Evolutionary conservation across 2,113 vertebrate species (phyloP), one percentile per base, ranked within the genome.

Genomic region (Fregata magnificens): DNA sequence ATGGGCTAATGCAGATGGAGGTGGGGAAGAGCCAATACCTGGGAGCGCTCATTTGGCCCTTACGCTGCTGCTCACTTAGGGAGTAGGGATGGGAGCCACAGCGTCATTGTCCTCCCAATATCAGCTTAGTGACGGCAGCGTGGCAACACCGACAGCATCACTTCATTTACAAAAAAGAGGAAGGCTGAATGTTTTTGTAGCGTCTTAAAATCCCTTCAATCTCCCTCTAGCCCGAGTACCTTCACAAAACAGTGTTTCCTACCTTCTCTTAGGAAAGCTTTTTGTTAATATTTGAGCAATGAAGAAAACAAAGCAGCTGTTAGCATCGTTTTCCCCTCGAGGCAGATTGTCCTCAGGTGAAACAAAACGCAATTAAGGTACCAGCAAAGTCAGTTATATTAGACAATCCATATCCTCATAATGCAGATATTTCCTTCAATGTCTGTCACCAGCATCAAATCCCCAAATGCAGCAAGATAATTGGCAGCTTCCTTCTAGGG

Each of bases 331-430:
- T 84, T 72, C 72, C 36, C 82, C 65, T 83, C 9, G 56, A 94
- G 55, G 71, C 65, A 86, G 59, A 52, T 52, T 86, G n/a, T 94
- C 58, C 34, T 96, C 92, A 94, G 74, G 94, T 97, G 81, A 90
- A 96, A 95, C 92, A 89, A 90, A 92, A 77, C 58, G 69, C 65
- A 93, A 82, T 91, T 91, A 94, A 95, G 49, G 61, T 62, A 87
- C 49, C 36, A 78, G 74, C 49, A 58, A 95, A 81, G 91, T 96
- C 90, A 85, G 94, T 72, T 87, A 45, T 63, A 95, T 85, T 72
- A 93, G 61, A 84, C 67, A 82, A 92, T 76, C 92, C 29, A 34
- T 86, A 92, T 63, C 82, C 85, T 88, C 36, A 82, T 59, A 65
- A 95, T 50, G 73, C 59, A 97, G 82, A 29, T 94, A 93, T 82